A percentile compares a stretch with the other conserved stretches of the same genome.
Evolutionary conservation across 2,797 vertebrate genomes (phyloP).

Genomic region (Mormyrus hasselquistii): DNA sequence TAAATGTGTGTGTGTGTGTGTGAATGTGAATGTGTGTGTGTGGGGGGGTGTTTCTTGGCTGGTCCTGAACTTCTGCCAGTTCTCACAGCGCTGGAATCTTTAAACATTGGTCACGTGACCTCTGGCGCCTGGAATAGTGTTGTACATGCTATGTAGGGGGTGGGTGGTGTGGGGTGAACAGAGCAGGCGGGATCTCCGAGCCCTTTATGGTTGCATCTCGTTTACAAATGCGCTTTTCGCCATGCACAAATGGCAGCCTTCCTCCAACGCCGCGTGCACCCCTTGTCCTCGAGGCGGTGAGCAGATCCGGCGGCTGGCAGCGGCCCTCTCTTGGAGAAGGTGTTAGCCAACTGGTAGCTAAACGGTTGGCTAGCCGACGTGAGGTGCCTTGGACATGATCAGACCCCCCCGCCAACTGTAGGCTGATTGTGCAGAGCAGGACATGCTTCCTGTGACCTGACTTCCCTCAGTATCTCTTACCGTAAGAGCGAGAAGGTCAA

Average conservation of each 20-base stretch:
- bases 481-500: neutral
- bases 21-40: neutral
- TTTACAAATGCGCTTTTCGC: neutral
- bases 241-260: neutral
- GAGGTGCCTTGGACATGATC: neutral
- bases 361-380: neutral
- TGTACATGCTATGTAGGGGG: neutral
- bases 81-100: conserved; percentile 33
- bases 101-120: conserved; percentile 34
- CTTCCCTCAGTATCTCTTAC: neutral
- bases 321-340: neutral
- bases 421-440: neutral
- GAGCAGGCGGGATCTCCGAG: neutral
- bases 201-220: conserved; percentile 16
- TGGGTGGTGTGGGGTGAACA: neutral
- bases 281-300: neutral
- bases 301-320: neutral
- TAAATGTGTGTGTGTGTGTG: neutral
- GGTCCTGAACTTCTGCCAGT: conserved; percentile 20
- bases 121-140: conserved; percentile 12
- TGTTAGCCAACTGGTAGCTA: neutral
- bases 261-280: neutral
- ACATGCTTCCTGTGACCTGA: neutral
- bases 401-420: neutral
- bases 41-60: conserved; percentile 7